Conservation (phyloP, 1,140 invertebrate species). For the Zaprionus vittiger region DNA sequence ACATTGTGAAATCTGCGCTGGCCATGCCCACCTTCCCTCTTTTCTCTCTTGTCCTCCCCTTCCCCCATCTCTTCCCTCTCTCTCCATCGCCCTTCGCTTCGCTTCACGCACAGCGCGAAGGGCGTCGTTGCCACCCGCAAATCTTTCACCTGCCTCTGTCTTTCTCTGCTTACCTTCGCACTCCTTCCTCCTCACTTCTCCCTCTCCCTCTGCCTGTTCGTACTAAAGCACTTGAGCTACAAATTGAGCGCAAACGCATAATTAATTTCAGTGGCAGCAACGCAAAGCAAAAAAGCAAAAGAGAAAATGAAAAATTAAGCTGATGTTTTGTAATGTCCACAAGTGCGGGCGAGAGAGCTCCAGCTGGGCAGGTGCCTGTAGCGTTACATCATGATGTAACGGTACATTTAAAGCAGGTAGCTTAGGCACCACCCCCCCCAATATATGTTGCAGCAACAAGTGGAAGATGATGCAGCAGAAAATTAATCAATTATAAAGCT, state of each 20-base stretch:
- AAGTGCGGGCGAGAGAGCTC: slow-evolving; percentile 49
- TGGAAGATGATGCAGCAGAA: slow-evolving; percentile 1
- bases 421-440: not conserved
- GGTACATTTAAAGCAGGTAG: slow-evolving; percentile 51
- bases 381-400: slow-evolving; percentile 33
- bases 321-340: slow-evolving; percentile 74
- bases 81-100: slow-evolving; percentile 20
- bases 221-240: slow-evolving; percentile 60
- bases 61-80: not conserved
- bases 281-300: slow-evolving; percentile 18
- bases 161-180: slow-evolving; percentile 2
- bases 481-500: not conserved
- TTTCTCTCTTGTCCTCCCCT: not conserved
- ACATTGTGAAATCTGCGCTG: slow-evolving; percentile 64
- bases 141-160: slow-evolving; percentile 64
- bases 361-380: slow-evolving; percentile 29
- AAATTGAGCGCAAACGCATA: slow-evolving; percentile 81
- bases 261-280: slow-evolving; percentile 68
- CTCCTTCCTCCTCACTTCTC: not conserved
- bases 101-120: slow-evolving; percentile 38
- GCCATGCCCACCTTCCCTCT: not conserved
- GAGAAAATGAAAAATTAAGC: slow-evolving; percentile 60
- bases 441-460: not conserved
- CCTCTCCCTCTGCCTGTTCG: not conserved
- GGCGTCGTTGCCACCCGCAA: slow-evolving; percentile 62